These are phyloP conservation scores for Hyposoter dolosus DNA, from an alignment of 2,888 invertebrate genomes.

Conservation along the genomic window DNA sequence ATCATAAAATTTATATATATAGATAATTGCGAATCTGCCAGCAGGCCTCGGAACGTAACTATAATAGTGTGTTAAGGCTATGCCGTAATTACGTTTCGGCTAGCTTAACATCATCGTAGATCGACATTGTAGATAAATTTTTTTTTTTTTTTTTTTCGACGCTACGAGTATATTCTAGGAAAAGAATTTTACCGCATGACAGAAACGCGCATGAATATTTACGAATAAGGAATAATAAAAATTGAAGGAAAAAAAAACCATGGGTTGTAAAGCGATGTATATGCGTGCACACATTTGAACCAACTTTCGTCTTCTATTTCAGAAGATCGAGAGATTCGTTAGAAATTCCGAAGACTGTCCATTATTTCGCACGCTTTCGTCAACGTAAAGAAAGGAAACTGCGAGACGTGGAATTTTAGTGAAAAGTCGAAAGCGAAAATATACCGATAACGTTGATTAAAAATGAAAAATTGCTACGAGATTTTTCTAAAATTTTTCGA, in stretches of 20 bases:
- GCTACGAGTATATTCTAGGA: constrained; percentile 12
- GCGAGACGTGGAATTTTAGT: not conserved
- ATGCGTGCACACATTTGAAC: not conserved
- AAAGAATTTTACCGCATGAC: constrained; percentile 57
- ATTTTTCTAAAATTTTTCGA: not conserved
- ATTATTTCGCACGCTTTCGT: not conserved
- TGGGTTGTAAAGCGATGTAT: constrained; percentile 3
- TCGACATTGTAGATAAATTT: constrained; percentile 28
- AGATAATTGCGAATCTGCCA: constrained; percentile 50
- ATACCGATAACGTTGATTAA: not conserved
- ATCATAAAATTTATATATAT: constrained; percentile 30
- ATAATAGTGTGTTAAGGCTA: constrained; percentile 44
- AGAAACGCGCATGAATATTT: constrained; percentile 58
- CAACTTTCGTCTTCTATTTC: constrained; percentile 56
- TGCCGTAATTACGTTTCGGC: constrained; percentile 48
- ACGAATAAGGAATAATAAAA: constrained; percentile 9
- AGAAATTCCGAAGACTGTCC: not conserved
- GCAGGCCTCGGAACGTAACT: constrained; percentile 37
- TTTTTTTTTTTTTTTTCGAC: constrained; percentile 26
- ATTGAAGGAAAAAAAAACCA: not conserved
- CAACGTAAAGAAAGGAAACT: not conserved
- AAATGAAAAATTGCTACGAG: not conserved
- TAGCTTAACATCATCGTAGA: constrained; percentile 28
- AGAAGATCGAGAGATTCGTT: not conserved
- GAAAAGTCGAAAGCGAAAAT: not conserved